These are phyloP conservation scores for Phaethon lepturus DNA, from an alignment of 2,113 vertebrate genomes.

Conservation along the genomic window DNA sequence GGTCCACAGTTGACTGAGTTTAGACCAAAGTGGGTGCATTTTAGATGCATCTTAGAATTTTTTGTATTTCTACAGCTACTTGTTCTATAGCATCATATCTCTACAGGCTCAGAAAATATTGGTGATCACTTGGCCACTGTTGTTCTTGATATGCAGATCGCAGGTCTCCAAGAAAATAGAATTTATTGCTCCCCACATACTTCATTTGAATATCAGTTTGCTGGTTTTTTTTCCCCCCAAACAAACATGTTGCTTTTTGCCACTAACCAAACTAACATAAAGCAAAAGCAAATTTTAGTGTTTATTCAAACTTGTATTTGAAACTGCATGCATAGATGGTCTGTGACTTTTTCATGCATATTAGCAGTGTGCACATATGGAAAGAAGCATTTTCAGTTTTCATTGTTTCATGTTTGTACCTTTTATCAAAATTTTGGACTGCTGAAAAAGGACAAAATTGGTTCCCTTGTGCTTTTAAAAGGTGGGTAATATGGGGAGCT, in stretches of 20 bases:
- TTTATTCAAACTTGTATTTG: neutral
- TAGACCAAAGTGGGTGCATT: neutral
- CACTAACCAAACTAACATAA: constrained; percentile 72
- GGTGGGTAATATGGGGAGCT: neutral
- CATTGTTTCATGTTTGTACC: neutral
- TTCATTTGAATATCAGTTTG: neutral
- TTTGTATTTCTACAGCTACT: neutral
- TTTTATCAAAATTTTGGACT: neutral
- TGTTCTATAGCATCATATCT: too few species aligned
- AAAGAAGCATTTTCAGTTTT: constrained; percentile 23
- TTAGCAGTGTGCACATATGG: neutral
- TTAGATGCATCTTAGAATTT: neutral
- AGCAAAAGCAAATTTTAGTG: constrained; percentile 28
- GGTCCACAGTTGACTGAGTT: neutral
- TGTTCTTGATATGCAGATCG: neutral
- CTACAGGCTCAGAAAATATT: neutral
- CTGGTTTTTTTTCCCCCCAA: neutral
- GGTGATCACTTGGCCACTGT: neutral
- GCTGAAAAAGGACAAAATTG: neutral
- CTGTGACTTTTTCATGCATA: neutral
- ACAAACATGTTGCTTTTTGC: constrained; percentile 53
- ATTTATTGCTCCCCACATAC: neutral
- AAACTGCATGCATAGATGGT: neutral
- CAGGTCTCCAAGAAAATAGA: neutral
- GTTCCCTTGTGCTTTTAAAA: constrained; percentile 7